phyloP scores from a whole-genome alignment of 1,140 invertebrate genomes.

The Chironomus striatipennis region DNA sequence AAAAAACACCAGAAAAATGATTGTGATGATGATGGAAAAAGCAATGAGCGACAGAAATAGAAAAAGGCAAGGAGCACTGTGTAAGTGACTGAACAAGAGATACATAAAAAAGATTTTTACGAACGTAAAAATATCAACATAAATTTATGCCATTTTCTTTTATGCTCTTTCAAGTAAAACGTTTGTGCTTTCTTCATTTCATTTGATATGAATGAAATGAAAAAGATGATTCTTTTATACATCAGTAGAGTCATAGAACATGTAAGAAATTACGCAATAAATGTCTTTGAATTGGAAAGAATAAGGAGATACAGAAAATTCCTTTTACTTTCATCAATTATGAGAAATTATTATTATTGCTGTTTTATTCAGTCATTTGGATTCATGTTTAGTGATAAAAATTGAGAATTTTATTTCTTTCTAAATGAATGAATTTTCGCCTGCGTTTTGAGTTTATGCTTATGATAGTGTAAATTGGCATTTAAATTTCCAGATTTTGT shows the following conservation, averaged over 20 bases:
- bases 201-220: not conserved
- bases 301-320: not conserved
- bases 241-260: not conserved
- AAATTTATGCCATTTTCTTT: not conserved
- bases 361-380: too few relatives aligned
- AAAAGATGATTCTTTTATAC: not conserved
- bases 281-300: not conserved
- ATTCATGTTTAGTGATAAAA: too few relatives aligned
- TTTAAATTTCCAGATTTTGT: too few relatives aligned
- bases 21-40: too few relatives aligned
- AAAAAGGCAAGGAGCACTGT: not conserved
- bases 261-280: not conserved
- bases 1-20: not conserved
- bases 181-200: not conserved
- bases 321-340: too few relatives aligned
- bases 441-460: too few relatives aligned
- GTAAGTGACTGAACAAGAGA: too few relatives aligned
- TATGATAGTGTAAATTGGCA: too few relatives aligned
- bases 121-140: not conserved
- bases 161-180: not conserved
- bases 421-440: too few relatives aligned
- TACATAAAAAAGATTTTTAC: not conserved
- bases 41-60: not conserved
- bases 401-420: too few relatives aligned
- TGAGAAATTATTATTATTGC: too few relatives aligned